These are phyloP conservation scores for Notarius quadriscutis DNA, from an alignment of 2,113 vertebrate species.

Conservation along the genomic window DNA sequence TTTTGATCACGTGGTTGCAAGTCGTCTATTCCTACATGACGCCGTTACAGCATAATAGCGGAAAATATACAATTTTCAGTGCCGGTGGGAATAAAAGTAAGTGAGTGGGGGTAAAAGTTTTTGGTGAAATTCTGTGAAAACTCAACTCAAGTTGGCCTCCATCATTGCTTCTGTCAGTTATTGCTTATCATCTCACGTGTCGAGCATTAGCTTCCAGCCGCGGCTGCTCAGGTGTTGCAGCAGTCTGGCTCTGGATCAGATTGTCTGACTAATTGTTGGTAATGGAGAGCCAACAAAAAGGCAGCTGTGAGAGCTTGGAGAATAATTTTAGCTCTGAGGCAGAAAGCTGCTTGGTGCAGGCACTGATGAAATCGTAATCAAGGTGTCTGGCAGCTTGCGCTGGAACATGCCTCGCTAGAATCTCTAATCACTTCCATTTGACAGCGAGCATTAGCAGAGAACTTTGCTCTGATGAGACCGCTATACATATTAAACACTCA, in stretches of 20 bases:
- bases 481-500: slow-evolving; percentile 5
- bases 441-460: slow-evolving; percentile 7
- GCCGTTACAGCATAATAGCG: too few relatives aligned
- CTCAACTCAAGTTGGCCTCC: neutral
- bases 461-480: neutral
- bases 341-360: slow-evolving; percentile 35
- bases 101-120: neutral
- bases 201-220: neutral
- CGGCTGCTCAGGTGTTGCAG: slow-evolving; percentile 35
- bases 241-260: slow-evolving; percentile 8
- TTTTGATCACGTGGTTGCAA: too few relatives aligned
- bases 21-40: too few relatives aligned
- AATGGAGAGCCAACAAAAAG: slow-evolving; percentile 41
- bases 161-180: neutral
- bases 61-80: too few relatives aligned
- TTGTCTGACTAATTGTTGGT: slow-evolving; percentile 32
- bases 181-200: neutral
- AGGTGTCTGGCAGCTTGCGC: slow-evolving; percentile 29
- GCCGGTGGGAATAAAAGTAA: too few relatives aligned
- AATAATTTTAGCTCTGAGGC: slow-evolving; percentile 35
- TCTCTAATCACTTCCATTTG: slow-evolving; percentile 46
- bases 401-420: slow-evolving; percentile 30
- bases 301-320: slow-evolving; percentile 32
- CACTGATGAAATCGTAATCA: slow-evolving; percentile 27
- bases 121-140: neutral